These are phyloP conservation scores for Lumbricus terrestris DNA, from an alignment of 2,888 invertebrate genomes.

Conservation along the genomic window DNA sequence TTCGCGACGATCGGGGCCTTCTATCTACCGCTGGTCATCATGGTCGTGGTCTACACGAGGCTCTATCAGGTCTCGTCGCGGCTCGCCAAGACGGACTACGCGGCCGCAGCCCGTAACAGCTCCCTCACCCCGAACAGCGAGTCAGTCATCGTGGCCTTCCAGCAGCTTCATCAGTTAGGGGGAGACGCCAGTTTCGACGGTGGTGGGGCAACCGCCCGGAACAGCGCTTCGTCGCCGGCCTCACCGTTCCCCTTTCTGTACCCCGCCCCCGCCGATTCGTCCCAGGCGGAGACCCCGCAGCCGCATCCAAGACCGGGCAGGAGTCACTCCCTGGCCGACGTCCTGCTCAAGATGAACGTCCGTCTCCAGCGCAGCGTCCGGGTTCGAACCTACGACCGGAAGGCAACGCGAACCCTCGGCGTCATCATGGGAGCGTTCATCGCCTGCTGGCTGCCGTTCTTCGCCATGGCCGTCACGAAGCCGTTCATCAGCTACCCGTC, in stretches of 20 bases:
- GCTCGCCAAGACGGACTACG: background rate
- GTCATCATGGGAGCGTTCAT: constrained; percentile 94
- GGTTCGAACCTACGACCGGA: constrained; percentile 67
- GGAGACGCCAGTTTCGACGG: background rate
- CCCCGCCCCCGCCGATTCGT: background rate
- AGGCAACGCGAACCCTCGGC: constrained; percentile 90
- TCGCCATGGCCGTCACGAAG: constrained; percentile 81
- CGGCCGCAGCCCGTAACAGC: background rate
- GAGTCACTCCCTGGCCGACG: background rate
- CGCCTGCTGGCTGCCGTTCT: constrained; percentile 92
- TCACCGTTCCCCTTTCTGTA: background rate
- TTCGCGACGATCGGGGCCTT: constrained; percentile 9
- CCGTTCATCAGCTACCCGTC: constrained; percentile 44
- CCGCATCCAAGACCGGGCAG: background rate
- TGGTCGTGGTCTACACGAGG: background rate
- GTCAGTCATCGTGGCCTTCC: background rate
- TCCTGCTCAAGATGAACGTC: background rate
- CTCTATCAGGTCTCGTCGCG: background rate
- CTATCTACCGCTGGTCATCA: background rate
- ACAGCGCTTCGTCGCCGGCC: background rate
- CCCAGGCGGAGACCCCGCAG: background rate
- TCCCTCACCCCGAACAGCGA: constrained; percentile 7
- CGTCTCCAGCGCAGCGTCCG: background rate
- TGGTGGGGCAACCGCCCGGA: background rate
- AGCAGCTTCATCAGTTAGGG: constrained; percentile 9